Evolutionary conservation across 2,797 vertebrate species (phyloP).

Genomic region (Coilia nasus): DNA sequence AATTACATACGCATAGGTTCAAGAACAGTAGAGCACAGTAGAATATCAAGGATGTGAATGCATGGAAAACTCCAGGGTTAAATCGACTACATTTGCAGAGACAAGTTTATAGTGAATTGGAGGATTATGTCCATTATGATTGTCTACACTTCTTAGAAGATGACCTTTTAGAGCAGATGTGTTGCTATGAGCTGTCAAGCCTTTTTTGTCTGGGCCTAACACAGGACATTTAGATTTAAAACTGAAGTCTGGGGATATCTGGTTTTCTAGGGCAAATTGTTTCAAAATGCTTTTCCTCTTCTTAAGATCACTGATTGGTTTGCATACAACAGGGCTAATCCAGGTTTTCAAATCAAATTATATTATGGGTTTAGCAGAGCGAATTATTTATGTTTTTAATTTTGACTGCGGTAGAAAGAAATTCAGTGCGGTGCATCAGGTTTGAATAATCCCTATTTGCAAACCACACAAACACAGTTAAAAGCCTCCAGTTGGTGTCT

Average conservation of each 20-base stretch:
- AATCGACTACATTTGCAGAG: neutral
- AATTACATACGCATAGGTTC: neutral
- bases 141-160: neutral
- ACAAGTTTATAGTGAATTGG: neutral
- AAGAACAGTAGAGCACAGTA: neutral
- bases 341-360: neutral
- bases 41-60: neutral
- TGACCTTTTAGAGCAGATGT: neutral
- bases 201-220: neutral
- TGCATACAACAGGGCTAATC: neutral
- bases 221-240: neutral
- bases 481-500: conserved; percentile 19
- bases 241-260: neutral
- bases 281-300: neutral
- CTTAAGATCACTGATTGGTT: neutral
- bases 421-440: conserved; percentile 14
- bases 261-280: neutral
- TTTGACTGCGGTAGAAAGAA: conserved; percentile 18
- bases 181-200: neutral
- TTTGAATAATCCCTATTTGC: conserved; percentile 20
- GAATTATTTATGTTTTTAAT: neutral
- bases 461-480: conserved; percentile 22
- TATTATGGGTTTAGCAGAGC: neutral
- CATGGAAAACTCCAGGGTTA: neutral
- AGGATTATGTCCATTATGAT: neutral